Percentiles rank a stretch among this genome's conserved stretches.
These are phyloP conservation scores for Pachypsylla venusta DNA, from an alignment of 1,140 invertebrate genomes.

Conservation along the genomic window DNA sequence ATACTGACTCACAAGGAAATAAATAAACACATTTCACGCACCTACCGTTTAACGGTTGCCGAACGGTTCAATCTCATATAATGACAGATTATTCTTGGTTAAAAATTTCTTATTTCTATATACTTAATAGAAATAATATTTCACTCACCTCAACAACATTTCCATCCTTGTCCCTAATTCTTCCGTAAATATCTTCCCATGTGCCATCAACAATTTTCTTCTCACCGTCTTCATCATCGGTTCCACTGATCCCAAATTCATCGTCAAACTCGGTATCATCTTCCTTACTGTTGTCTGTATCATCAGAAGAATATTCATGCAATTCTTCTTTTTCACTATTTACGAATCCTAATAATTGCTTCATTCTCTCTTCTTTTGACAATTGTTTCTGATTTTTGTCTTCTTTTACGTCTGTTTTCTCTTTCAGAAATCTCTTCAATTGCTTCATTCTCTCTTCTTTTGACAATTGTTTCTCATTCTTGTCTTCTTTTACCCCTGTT, in stretches of 20 bases:
- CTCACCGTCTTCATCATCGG: slow-evolving; percentile 19
- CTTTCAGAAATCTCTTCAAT: neutral
- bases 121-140: too few relatives aligned
- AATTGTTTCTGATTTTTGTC: slow-evolving; percentile 14
- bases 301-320: slow-evolving; percentile 22
- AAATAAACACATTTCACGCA: too few relatives aligned
- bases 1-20: too few relatives aligned
- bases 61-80: too few relatives aligned
- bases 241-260: slow-evolving; percentile 29
- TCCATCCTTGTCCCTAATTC: slow-evolving; percentile 62
- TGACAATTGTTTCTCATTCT: neutral
- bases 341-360: neutral
- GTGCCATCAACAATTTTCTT: slow-evolving; percentile 20
- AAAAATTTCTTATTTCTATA: too few relatives aligned
- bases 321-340: neutral
- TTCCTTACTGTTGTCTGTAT: slow-evolving; percentile 25
- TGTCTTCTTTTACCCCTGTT: slow-evolving; percentile 22
- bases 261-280: slow-evolving; percentile 32
- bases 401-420: neutral
- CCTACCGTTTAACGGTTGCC: too few relatives aligned
- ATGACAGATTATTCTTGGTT: too few relatives aligned
- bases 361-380: slow-evolving; percentile 11
- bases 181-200: slow-evolving; percentile 91
- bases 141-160: slow-evolving; percentile 43
- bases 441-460: neutral